Evolutionary conservation across 2,113 vertebrate genomes (phyloP).

Genomic region (Phaethon lepturus): DNA sequence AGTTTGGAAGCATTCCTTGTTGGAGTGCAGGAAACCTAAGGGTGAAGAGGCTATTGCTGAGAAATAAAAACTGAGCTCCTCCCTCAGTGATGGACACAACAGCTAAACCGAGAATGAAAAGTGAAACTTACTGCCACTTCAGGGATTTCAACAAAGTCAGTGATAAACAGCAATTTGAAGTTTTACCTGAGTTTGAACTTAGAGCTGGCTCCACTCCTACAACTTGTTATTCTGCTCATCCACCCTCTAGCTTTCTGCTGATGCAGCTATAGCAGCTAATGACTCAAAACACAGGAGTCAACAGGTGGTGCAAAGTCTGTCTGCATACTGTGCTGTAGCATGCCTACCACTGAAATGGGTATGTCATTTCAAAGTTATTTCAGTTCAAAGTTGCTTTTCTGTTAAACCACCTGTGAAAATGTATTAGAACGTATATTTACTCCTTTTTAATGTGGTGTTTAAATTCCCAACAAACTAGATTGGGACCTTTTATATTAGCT

Average conservation of each 20-base stretch:
- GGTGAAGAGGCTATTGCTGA: background rate
- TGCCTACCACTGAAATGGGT: background rate
- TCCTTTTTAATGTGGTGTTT: background rate
- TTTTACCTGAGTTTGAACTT: background rate
- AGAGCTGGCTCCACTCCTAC: background rate
- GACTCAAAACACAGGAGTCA: background rate
- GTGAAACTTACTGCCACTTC: background rate
- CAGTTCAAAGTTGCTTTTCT: background rate
- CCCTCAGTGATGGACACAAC: rapidly evolving
- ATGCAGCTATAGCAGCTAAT: background rate
- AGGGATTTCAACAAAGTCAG: background rate
- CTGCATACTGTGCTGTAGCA: background rate
- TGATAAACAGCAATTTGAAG: background rate
- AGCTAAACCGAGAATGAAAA: slow-evolving; percentile 3
- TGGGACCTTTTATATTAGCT: background rate
- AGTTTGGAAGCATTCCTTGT: background rate
- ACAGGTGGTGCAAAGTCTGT: background rate
- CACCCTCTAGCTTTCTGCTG: background rate
- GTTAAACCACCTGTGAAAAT: background rate
- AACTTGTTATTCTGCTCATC: background rate
- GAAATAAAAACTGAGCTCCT: slow-evolving; percentile 22
- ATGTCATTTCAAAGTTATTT: background rate
- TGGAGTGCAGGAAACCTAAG: background rate
- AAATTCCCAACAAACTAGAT: background rate
- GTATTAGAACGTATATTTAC: background rate